Evolutionary conservation across 2,888 invertebrate genomes (phyloP).

Genomic region (Chrysina gloriosa): DNA sequence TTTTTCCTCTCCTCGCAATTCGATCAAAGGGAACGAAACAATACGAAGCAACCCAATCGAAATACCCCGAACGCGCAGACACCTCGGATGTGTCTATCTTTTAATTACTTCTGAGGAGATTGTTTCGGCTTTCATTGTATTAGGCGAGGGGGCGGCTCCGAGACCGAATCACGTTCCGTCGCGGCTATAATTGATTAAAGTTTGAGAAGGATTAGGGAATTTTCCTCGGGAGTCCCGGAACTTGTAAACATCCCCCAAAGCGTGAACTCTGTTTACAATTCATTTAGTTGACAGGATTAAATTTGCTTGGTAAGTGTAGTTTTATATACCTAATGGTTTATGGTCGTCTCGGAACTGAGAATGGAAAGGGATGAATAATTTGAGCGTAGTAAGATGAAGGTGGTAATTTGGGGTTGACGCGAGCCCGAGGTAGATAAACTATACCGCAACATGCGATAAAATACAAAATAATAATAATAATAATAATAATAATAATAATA

Average conservation of each 20-base stretch:
- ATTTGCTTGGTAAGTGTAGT: conserved; percentile 42
- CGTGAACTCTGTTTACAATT: conserved; percentile 52
- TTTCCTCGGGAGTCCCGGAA: conserved; percentile 27
- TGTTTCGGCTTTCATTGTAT: conserved; percentile 18
- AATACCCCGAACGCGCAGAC: not conserved
- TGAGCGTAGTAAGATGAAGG: no score
- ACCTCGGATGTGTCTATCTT: conserved; percentile 20
- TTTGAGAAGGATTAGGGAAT: conserved; percentile 46
- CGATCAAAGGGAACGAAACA: not conserved
- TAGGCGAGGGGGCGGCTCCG: not conserved
- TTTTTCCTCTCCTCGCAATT: no score
- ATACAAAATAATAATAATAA: no score
- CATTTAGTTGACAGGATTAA: conserved; percentile 50
- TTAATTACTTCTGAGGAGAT: conserved; percentile 26
- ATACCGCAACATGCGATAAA: no score
- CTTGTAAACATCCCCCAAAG: conserved; percentile 49
- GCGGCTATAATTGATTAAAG: conserved; percentile 47
- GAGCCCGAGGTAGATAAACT: no score
- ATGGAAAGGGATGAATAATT: no score
- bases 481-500: no score
- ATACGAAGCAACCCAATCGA: not conserved
- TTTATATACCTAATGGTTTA: conserved; percentile 24
- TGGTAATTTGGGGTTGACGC: no score
- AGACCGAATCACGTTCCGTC: conserved; percentile 21
- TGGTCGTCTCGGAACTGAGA: no score